These are phyloP conservation scores for Chloroceryle inda DNA, from an alignment of 2,797 vertebrate genomes.

Conservation along the genomic window DNA sequence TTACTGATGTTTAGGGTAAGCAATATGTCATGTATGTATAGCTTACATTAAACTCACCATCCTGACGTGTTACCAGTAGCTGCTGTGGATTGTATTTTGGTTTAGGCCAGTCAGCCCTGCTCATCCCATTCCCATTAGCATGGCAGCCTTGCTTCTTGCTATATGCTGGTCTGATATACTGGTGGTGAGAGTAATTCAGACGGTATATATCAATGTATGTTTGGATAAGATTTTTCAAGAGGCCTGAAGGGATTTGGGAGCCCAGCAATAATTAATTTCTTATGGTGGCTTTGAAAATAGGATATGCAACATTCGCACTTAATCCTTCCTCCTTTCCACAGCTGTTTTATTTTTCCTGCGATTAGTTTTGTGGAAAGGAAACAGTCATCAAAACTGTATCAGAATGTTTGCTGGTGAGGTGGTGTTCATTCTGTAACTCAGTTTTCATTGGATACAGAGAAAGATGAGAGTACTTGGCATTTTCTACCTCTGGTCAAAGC, in stretches of 20 bases:
- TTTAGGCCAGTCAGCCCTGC: not conserved
- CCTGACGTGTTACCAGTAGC: not conserved
- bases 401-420: not conserved
- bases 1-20: not conserved
- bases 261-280: constrained; percentile 18
- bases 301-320: not conserved
- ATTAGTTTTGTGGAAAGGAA: not conserved
- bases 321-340: not conserved
- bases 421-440: not conserved
- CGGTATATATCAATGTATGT: not conserved
- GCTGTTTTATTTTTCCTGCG: constrained; percentile 8
- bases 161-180: accelerated
- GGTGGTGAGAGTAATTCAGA: not conserved
- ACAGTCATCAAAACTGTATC: not conserved
- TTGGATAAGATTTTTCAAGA: not conserved
- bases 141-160: not conserved
- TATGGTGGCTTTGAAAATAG: not conserved
- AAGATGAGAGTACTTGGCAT: not conserved
- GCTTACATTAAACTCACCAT: not conserved
- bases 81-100: not conserved
- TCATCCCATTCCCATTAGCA: not conserved
- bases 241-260: constrained; percentile 4
- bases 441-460: not conserved
- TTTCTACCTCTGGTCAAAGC: not conserved
- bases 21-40: not conserved